Conservation (phyloP, 2,888 invertebrate genomes). For the Andrena camellia region DNA sequence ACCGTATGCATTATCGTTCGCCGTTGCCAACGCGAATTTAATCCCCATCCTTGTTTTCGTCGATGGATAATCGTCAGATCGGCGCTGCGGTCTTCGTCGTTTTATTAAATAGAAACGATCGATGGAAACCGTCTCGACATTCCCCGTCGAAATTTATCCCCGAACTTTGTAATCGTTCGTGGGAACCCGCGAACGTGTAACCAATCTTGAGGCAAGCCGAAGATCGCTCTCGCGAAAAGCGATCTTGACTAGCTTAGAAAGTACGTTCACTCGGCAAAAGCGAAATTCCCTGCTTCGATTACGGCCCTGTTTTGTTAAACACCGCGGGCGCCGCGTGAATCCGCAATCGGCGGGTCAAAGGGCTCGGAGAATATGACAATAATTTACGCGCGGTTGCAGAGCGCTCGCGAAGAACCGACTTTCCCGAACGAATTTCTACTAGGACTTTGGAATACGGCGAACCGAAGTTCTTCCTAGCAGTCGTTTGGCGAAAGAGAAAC, state of each 20-base stretch:
- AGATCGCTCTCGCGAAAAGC: not conserved
- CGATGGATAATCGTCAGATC: not conserved
- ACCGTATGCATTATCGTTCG: not conserved
- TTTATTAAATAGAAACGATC: not conserved
- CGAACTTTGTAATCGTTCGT: not conserved
- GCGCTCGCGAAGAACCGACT: not conserved
- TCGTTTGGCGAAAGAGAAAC: not conserved
- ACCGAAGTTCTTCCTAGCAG: not conserved
- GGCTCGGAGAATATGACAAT: not conserved
- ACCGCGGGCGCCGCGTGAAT: not conserved
- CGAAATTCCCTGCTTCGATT: slow-evolving; percentile 19
- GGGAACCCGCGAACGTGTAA: not conserved
- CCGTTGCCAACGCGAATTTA: not conserved
- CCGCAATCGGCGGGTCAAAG: not conserved
- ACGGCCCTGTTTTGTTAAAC: not conserved
- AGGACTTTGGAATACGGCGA: not conserved
- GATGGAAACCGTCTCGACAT: too few relatives aligned
- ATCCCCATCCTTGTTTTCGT: not conserved
- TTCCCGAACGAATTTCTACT: not conserved
- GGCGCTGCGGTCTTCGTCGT: not conserved
- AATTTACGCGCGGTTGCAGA: slow-evolving; percentile 11
- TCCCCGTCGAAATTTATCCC: too few relatives aligned
- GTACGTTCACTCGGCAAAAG: not conserved
- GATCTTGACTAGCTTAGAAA: too few relatives aligned
- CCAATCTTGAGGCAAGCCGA: not conserved